These are phyloP conservation scores for Aphidoletes aphidimyza DNA, from an alignment of 2,888 invertebrate species.

Conservation along the genomic window DNA sequence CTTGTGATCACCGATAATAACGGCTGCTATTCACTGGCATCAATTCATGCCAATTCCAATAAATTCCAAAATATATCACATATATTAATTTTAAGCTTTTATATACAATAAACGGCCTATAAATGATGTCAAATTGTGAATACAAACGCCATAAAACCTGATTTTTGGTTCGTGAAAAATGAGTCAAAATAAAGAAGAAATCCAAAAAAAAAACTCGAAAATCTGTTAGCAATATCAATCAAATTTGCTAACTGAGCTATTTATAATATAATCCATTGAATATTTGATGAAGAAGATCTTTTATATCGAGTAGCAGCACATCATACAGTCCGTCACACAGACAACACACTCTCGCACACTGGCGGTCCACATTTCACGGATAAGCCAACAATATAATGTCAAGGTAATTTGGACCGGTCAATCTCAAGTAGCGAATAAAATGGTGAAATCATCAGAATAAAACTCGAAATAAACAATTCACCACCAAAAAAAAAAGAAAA, in stretches of 20 bases:
- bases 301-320: not conserved
- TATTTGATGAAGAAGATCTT: constrained; percentile 4
- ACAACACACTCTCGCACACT: not conserved
- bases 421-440: not conserved
- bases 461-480: not conserved
- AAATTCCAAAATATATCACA: not conserved
- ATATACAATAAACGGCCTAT: not conserved
- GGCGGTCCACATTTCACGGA: not conserved
- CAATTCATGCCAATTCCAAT: not conserved
- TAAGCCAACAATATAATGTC: constrained; percentile 11
- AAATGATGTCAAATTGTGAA: not conserved
- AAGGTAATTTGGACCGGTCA: constrained; percentile 23
- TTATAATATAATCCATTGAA: not conserved
- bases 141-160: not conserved
- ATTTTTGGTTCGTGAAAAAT: not conserved
- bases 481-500: not conserved
- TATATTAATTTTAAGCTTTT: no score
- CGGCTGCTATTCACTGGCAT: not conserved
- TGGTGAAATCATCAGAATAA: not conserved
- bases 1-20: not conserved
- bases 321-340: not conserved
- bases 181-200: not conserved
- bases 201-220: not conserved
- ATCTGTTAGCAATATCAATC: not conserved
- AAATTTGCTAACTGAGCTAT: not conserved